These are phyloP conservation scores for Urophycis tenuis DNA, from an alignment of 2,797 vertebrate species.

Conservation along the genomic window DNA sequence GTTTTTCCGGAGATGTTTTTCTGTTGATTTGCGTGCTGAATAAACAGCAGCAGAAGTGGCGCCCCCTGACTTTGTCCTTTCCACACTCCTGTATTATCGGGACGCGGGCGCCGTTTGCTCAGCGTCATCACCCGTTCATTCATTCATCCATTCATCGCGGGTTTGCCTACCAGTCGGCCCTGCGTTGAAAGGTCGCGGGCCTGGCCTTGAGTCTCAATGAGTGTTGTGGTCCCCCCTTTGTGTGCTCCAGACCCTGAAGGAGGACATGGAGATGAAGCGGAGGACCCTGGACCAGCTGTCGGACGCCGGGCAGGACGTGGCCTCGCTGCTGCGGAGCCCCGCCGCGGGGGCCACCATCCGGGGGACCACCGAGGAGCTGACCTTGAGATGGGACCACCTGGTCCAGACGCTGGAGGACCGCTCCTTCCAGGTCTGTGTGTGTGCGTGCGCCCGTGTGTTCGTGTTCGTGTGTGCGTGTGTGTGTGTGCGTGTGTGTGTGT, in stretches of 20 bases:
- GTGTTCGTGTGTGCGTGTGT: no score
- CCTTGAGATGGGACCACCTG: slow-evolving; percentile 92
- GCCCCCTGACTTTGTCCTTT: no score
- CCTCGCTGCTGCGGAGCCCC: slow-evolving; percentile 72
- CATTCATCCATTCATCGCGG: neutral
- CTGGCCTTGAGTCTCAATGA: neutral
- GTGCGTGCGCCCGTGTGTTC: no score
- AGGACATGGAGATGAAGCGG: slow-evolving; percentile 92
- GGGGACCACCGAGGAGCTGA: slow-evolving; percentile 80
- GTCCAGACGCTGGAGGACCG: slow-evolving; percentile 93
- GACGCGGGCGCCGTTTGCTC: neutral
- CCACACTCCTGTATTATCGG: no score
- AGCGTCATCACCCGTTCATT: neutral
- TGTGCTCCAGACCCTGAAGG: slow-evolving; percentile 61
- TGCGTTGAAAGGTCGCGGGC: no score
- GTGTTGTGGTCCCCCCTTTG: neutral
- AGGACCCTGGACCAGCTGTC: slow-evolving; percentile 82
- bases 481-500: no score
- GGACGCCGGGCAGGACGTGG: slow-evolving; percentile 85
- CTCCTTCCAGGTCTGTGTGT: slow-evolving; percentile 82
- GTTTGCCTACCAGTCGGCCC: no score
- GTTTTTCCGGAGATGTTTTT: no score
- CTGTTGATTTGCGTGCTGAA: no score
- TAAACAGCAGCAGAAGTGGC: no score
- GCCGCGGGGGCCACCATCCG: slow-evolving; percentile 74